Evolutionary conservation across 2,797 vertebrate species (phyloP).

Genomic region (Protonibea diacanthus): DNA sequence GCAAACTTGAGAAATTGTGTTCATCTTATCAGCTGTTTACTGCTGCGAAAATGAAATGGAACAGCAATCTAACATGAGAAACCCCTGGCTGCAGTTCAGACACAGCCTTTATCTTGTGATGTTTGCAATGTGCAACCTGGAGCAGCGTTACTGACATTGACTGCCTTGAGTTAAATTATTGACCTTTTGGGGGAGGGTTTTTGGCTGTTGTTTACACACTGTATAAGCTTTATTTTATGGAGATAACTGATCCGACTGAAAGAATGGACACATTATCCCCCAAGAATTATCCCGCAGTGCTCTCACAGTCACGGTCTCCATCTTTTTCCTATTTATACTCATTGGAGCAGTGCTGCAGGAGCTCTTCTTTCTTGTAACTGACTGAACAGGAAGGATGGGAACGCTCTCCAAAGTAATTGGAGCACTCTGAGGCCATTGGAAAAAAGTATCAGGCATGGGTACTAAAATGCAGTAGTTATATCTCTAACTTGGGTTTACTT

Average conservation of each 20-base stretch:
- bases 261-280: slow-evolving; percentile 42
- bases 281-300: background rate
- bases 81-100: slow-evolving; percentile 14
- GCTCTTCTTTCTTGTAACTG: slow-evolving; percentile 27
- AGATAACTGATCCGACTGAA: slow-evolving; percentile 23
- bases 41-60: slow-evolving; percentile 47
- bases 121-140: slow-evolving; percentile 38
- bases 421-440: slow-evolving; percentile 3
- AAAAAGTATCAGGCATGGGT: slow-evolving; percentile 15
- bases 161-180: slow-evolving; percentile 37
- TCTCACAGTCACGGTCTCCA: slow-evolving; percentile 8
- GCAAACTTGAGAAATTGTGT: slow-evolving; percentile 38
- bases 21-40: slow-evolving; percentile 48
- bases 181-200: slow-evolving; percentile 8
- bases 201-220: slow-evolving; percentile 19
- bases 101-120: slow-evolving; percentile 48
- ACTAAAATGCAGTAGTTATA: slow-evolving; percentile 9
- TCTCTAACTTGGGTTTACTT: background rate
- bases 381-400: slow-evolving; percentile 18
- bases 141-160: slow-evolving; percentile 25
- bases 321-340: slow-evolving; percentile 16
- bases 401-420: slow-evolving; percentile 31
- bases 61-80: slow-evolving; percentile 53
- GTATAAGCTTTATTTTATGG: slow-evolving; percentile 30
- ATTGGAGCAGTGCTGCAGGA: slow-evolving; percentile 2